phyloP scores from a whole-genome alignment of 1,140 invertebrate species.

The Caenorhabditis inopinata region DNA sequence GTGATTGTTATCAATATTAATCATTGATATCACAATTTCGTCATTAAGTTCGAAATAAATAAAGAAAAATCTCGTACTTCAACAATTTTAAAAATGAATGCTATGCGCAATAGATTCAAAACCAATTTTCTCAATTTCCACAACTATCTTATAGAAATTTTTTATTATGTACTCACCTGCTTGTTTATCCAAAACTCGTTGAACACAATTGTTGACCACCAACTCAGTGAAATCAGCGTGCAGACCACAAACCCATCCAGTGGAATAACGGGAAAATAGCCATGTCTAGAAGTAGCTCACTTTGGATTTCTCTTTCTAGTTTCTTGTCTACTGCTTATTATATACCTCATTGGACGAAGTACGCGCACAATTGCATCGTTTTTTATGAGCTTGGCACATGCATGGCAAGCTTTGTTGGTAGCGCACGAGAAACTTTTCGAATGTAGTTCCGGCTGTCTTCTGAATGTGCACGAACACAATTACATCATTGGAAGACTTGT shows the following conservation, averaged over 20 bases:
- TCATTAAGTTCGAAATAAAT: no score
- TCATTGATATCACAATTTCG: no score
- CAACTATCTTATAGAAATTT: no score
- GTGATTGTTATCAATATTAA: neutral
- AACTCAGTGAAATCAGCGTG: conserved; percentile 98
- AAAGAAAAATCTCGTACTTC: no score
- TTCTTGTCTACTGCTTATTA: neutral
- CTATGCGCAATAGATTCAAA: no score
- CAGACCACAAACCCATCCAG: conserved; percentile 96
- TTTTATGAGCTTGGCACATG: conserved; percentile 54
- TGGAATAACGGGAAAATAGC: conserved; percentile 96
- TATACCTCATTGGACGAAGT: conserved; percentile 47
- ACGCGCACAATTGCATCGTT: conserved; percentile 76
- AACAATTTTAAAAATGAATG: no score
- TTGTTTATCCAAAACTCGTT: conserved; percentile 67
- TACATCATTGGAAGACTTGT: conserved; percentile 83
- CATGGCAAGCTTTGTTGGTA: conserved; percentile 55
- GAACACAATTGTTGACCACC: conserved; percentile 74
- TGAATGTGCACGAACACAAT: conserved; percentile 98
- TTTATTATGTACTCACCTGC: conserved; percentile 64
- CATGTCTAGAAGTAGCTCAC: conserved; percentile 72
- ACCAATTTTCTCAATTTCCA: no score
- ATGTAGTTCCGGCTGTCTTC: conserved; percentile 88
- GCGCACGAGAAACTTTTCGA: conserved; percentile 72
- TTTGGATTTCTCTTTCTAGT: conserved; percentile 5